Base-by-base conservation (phyloP, 1,140 invertebrate genomes). In the Hermetia illucens region DNA sequence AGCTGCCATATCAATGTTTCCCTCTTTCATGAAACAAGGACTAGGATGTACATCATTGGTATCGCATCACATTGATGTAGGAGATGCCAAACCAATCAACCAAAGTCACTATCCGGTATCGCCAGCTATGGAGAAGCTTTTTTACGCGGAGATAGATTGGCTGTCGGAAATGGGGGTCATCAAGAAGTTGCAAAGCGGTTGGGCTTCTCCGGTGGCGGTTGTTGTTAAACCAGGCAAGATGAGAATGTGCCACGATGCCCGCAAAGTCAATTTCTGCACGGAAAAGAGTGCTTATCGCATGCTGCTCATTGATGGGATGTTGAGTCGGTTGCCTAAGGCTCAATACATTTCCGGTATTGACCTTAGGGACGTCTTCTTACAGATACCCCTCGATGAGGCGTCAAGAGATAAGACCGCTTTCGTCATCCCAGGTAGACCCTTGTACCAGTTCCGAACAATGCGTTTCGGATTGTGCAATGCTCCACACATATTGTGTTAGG, bases 171-270 rank as follows among this genome's bases (percentile, higher is more conserved):
- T 44, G 10, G 48, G 39, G 5, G 44, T 46, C 0, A 43, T 56
- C 2, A 48, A 53, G 21, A 9, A 4, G 12, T 36, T 31, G 21
- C 1, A 2, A 5, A 38, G 34, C 34, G 5, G 39, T 2, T 45
- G 44, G 37, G 34, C 33, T 18, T 36, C 24, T n/a, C 44, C 40
- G 6, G 31, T 40, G 21, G n/a, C 19, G 2, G 36, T 58, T 17
- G 49, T 53, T 4, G 34, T 41, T 35, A 56, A 58, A 12, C 46
- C 52, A 30, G 44, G 42, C 0, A 45, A 45, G 21, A 31, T 42
- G 8, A 31, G 55, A 8, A 46, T 56, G 8, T 60, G 57, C 34
- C 36, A 59, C 1, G 51, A 57, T 41, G 53, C 42, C 25, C 29
- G 57, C 6, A 48, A 48, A 20, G 8, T 56, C 6, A 58, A 60